These are phyloP conservation scores for Deilephila porcellus DNA, from an alignment of 2,888 invertebrate genomes.

Conservation along the genomic window DNA sequence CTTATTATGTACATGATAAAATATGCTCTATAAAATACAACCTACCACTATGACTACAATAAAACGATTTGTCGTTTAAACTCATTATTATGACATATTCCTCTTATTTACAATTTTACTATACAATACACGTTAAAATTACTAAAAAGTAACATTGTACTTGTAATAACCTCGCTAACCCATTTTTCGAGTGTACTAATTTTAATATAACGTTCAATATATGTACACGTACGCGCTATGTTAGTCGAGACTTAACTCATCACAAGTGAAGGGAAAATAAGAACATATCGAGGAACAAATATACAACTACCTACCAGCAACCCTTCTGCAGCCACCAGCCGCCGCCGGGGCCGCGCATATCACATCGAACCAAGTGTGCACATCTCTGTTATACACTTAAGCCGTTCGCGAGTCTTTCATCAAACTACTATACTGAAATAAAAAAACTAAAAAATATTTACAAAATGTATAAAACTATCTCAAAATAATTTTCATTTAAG, in stretches of 20 bases:
- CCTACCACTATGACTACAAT: slow-evolving; percentile 81
- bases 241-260: slow-evolving; percentile 82
- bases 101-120: slow-evolving; percentile 83
- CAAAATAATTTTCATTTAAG: slow-evolving; percentile 71
- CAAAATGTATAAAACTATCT: slow-evolving; percentile 78
- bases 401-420: slow-evolving; percentile 68
- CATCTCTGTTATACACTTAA: slow-evolving; percentile 59
- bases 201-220: slow-evolving; percentile 61
- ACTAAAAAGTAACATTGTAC: slow-evolving; percentile 83
- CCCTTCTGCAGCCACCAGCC: slow-evolving; percentile 61
- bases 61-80: slow-evolving; percentile 83
- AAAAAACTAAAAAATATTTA: slow-evolving; percentile 75
- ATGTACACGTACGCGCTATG: slow-evolving; percentile 73
- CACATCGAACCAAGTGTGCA: slow-evolving; percentile 69
- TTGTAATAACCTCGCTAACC: slow-evolving; percentile 74
- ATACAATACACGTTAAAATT: slow-evolving; percentile 80
- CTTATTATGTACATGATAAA: slow-evolving; percentile 75
- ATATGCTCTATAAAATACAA: slow-evolving; percentile 76
- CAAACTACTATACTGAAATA: slow-evolving; percentile 51
- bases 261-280: slow-evolving; percentile 73
- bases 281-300: slow-evolving; percentile 81
- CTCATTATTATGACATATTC: slow-evolving; percentile 83
- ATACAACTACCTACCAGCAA: slow-evolving; percentile 76
- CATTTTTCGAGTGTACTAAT: slow-evolving; percentile 76
- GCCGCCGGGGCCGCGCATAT: slow-evolving; percentile 64